Base-by-base conservation (phyloP, 35 echinoderm and acorn worm genomes). In the Patiria miniata region DNA sequence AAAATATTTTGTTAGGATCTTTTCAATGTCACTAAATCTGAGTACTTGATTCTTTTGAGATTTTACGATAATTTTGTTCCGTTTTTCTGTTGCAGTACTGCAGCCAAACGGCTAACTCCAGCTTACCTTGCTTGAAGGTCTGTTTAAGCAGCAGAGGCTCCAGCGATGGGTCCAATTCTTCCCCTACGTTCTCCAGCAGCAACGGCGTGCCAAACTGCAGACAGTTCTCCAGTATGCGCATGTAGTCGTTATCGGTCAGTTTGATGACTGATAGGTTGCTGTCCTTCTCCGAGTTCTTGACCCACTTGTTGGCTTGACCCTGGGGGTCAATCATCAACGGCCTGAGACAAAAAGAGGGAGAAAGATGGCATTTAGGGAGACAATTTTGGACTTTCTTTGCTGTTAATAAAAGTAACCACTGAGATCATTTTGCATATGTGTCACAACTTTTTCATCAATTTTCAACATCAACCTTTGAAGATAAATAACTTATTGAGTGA, bases 241-340 rank as follows among this genome's bases (percentile, higher is more conserved):
- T 99, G 87, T 99, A 99, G 86, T 99, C 96, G 40, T 79, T 84
- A 50, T 99, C 96, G 1, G 96, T 99, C 61, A 99, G 87, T 76
- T 99, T 99, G 83, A 99, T 99, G 18, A 99, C 96, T 15, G 89
- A 89, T 54, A 99, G 79, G 28, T 94, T 99, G 96, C 94, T 94
- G 40, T 99, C 96, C 61, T 94, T 94, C 91, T 94, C 93, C 36
- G 96, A 94, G 78, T 99, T 99, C 93, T 99, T 99, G 17, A 92
- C 92, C 96, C 96, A 99, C 50, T 99, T 99, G 38, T 99, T 99
- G 78, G 96, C 96, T 60, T 99, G 96, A 53, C 96, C 96, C 87
- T 99, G 96, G 7, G 96, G 96, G 68, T 99, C 96, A 26, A 99
- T 99, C 96, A 99, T 99, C 15, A 99, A 51, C 37, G 96, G 96